Percentiles rank a stretch among this genome's conserved stretches.
phyloP scores from a whole-genome alignment of 30 jellyfish, hydroid and myxozoan genomes.

The Pseudorhiza aurosa region DNA sequence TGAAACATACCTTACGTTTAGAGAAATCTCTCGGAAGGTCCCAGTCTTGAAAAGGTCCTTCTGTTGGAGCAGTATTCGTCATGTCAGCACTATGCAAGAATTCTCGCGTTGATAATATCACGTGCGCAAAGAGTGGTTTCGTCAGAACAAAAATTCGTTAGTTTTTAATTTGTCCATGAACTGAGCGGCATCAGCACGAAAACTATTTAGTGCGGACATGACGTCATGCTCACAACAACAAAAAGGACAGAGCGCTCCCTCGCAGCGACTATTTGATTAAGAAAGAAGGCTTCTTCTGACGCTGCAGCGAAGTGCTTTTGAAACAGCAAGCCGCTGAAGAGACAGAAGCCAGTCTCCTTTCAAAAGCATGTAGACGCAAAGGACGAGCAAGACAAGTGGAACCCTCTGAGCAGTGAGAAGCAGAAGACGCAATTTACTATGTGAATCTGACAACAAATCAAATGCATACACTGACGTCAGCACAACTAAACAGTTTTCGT shows the following conservation, averaged over 20 bases:
- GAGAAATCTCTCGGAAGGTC: slow-evolving; percentile 46
- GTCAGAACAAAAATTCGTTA: too few relatives aligned
- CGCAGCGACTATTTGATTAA: neutral
- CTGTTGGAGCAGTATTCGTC: slow-evolving; percentile 55
- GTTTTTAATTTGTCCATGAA: too few relatives aligned
- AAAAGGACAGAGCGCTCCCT: neutral
- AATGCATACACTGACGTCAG: slow-evolving; percentile 61
- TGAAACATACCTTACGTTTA: slow-evolving; percentile 31
- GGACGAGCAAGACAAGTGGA: slow-evolving; percentile 1
- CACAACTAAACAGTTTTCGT: slow-evolving; percentile 67
- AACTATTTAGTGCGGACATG: slow-evolving; percentile 76
- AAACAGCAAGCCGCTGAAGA: neutral
- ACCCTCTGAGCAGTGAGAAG: slow-evolving; percentile 46
- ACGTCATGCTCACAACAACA: slow-evolving; percentile 65
- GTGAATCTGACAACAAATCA: neutral
- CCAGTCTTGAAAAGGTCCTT: slow-evolving; percentile 43
- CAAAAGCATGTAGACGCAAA: neutral
- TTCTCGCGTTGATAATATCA: neutral
- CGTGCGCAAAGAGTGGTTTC: too few relatives aligned
- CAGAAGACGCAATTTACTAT: neutral
- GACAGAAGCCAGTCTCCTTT: neutral
- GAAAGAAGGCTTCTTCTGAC: neutral
- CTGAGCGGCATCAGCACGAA: slow-evolving; percentile 59
- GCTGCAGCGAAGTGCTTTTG: neutral
- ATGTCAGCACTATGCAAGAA: slow-evolving; percentile 58